Evolutionary conservation across 2,797 vertebrate species (phyloP), one percentile per base, ranked within the genome.

Genomic region (Enteromius treurensis): DNA sequence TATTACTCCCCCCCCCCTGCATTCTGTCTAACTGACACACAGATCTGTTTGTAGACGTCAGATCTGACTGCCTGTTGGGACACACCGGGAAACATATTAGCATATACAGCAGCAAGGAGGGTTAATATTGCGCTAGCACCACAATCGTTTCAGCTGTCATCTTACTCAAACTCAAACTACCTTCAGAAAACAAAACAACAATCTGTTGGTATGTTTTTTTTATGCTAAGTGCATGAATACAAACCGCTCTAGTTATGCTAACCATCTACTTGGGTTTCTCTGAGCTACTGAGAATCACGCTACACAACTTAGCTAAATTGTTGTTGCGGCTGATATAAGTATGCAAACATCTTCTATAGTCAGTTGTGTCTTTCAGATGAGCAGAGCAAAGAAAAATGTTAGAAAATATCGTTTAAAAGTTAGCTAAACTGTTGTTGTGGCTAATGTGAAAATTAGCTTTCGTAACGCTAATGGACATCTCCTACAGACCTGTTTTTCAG

Each of bases 21-120:
- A n/a, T 76, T 77, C 62, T 62, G 64, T 73, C 65, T 81, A 53
- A 70, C 34, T 49, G 26, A 70, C 19, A 19, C 17, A 19, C 74
- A 64, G 42, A 53, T 71, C 11, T 23, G n/a, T 49, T 76, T 42
- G 23, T 40, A 32, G 32, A n/a, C 7, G 29, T 75, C 78, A 76
- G 70, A 5, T 42, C 40, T 9, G 13, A 7, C 29, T 4, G 71
- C 70, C 13, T 60, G 77, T 34, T 29, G 19, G 32, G 34, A 49
- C 37, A 17, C 71, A 42, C n/a, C 4, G 26, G 58, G 10, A 45
- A 32, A 42, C 17, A 29, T 13, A 42, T 75, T 58, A 49, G 21
- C 14, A 65, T 21, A 58, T 14, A 32, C 29, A 32, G 29, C 3
- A 67, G n/a, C 17, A 3, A 53, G 0, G 17, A n/a, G 47, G 32